Evolutionary conservation across 2,797 vertebrate genomes (phyloP).

Genomic region (Columba guinea): DNA sequence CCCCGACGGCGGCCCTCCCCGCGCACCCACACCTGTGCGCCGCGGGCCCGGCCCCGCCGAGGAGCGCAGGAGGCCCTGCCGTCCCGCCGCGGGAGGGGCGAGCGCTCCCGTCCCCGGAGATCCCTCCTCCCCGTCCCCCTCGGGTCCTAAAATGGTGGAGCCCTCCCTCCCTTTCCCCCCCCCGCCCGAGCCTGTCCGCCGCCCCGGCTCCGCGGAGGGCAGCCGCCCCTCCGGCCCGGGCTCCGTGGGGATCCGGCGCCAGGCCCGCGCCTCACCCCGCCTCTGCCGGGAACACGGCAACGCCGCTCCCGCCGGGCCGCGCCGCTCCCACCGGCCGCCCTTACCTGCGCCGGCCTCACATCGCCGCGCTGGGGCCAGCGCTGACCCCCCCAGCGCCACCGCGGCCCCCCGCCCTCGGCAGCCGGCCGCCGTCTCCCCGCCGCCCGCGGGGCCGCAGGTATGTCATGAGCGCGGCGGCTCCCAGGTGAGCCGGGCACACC

Average conservation of each 20-base stretch:
- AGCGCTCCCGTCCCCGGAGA: neutral
- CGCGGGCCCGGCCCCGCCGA: neutral
- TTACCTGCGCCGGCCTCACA: slow-evolving; percentile 35
- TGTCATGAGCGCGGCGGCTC: slow-evolving; percentile 34
- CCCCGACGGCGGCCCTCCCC: neutral
- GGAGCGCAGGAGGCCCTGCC: neutral
- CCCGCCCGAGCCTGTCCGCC: neutral
- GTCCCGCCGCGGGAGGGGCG: neutral
- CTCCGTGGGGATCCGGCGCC: neutral
- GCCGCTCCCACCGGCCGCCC: neutral
- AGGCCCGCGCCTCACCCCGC: neutral
- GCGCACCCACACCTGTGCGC: neutral
- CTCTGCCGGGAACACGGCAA: neutral
- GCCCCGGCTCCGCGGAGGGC: neutral
- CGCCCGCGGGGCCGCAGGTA: slow-evolving; percentile 37
- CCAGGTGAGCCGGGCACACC: slow-evolving; percentile 64
- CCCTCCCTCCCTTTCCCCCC: neutral
- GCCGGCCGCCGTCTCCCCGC: neutral
- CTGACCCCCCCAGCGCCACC: neutral
- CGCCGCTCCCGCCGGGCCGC: neutral
- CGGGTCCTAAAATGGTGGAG: slow-evolving; percentile 20
- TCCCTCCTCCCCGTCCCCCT: neutral
- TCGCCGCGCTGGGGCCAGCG: neutral
- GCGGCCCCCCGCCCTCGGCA: neutral
- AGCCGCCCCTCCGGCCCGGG: neutral